phyloP scores from a whole-genome alignment of 1,140 invertebrate species.

The Cecropterus lyciades region DNA sequence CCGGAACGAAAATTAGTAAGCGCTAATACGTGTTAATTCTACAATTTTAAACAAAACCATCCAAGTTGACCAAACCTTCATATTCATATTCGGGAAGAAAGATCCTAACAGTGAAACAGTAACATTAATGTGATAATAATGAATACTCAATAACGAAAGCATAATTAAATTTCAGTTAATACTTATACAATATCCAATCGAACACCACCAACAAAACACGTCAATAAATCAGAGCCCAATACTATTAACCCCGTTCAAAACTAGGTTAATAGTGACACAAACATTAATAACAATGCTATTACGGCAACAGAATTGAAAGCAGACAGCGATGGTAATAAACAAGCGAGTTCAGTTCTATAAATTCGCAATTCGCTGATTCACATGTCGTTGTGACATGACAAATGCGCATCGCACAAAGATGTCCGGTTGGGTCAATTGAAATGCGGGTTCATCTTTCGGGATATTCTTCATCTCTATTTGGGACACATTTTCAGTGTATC shows the following conservation, averaged over 20 bases:
- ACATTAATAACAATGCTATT: constrained; percentile 38
- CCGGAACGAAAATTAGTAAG: no score
- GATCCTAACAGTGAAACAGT: no score
- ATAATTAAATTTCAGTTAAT: constrained; percentile 4
- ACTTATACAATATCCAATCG: constrained; percentile 9
- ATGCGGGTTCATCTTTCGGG: constrained; percentile 9
- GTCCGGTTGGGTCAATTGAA: constrained; percentile 38
- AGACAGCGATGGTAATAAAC: constrained; percentile 43
- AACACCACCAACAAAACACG: constrained; percentile 17
- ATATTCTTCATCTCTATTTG: neutral
- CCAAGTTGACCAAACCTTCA: no score
- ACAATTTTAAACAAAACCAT: no score
- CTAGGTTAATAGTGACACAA: constrained; percentile 35
- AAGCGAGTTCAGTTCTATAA: constrained; percentile 54
- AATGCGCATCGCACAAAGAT: constrained; percentile 40
- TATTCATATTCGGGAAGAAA: no score
- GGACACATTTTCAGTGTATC: neutral
- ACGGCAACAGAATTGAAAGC: constrained; percentile 36
- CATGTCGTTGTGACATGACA: constrained; percentile 55
- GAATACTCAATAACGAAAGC: no score
- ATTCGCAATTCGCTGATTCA: constrained; percentile 57
- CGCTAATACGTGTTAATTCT: no score
- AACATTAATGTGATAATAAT: no score
- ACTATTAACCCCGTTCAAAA: constrained; percentile 35
- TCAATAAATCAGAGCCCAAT: constrained; percentile 28